Evolutionary conservation across 53 echinoderm and acorn worm genomes (phyloP).

Genomic region (Henricia sp.): DNA sequence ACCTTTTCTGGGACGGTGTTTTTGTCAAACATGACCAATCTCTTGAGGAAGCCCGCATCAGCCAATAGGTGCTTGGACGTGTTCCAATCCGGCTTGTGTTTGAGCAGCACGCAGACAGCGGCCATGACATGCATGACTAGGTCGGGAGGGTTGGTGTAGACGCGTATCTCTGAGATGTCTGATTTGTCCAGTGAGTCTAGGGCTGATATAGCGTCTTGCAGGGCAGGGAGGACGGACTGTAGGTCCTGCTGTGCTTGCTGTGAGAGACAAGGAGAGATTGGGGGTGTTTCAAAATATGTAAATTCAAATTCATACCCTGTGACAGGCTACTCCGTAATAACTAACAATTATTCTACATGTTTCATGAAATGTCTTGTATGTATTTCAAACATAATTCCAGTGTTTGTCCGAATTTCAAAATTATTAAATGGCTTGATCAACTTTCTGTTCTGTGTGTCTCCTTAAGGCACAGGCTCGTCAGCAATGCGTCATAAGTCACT

Average conservation of each 20-base stretch:
- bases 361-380: too few species aligned
- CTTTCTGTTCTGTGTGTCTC: too few species aligned
- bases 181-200: conserved; percentile 94
- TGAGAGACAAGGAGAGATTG: not conserved
- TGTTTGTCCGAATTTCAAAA: too few species aligned
- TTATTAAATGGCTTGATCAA: too few species aligned
- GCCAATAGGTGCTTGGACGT: conserved; percentile 91
- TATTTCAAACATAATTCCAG: too few species aligned
- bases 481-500: too few species aligned
- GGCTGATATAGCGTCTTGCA: conserved; percentile 92
- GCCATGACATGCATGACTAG: conserved; percentile 98
- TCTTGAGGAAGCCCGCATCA: conserved; percentile 91
- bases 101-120: conserved; percentile 91
- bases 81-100: conserved; percentile 96
- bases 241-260: conserved; percentile 98
- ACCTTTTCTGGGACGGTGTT: conserved; percentile 95
- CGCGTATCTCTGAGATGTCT: conserved; percentile 97
- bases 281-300: too few species aligned
- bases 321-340: too few species aligned
- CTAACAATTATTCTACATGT: too few species aligned
- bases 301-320: too few species aligned
- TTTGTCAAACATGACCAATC: conserved; percentile 94
- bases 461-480: too few species aligned
- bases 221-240: conserved; percentile 90
- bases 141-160: conserved; percentile 89